Conservation (phyloP, 2,888 invertebrate genomes). For the Platycnemis pennipes region DNA sequence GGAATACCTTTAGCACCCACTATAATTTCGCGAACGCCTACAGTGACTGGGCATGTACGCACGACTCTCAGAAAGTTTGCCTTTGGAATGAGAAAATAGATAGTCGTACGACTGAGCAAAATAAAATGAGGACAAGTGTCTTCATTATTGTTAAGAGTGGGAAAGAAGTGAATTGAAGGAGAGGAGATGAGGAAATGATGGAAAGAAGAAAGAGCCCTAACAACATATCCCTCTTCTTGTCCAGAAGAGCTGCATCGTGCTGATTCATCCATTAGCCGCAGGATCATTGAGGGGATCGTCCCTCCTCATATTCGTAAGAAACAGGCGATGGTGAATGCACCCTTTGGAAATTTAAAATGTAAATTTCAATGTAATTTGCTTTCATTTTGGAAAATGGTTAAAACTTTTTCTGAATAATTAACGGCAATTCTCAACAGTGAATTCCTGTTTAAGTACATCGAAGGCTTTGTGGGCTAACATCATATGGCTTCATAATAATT, state of each 20-base stretch:
- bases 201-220: not conserved
- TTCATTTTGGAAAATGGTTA: too few species aligned
- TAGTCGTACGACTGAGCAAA: not conserved
- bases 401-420: too few species aligned
- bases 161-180: not conserved
- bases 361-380: too few species aligned
- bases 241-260: not conserved
- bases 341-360: too few species aligned
- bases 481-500: too few species aligned
- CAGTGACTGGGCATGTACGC: not conserved
- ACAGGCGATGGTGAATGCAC: too few species aligned
- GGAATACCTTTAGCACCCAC: conserved; percentile 45
- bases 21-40: conserved; percentile 22
- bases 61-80: not conserved
- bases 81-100: not conserved
- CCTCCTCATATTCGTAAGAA: too few species aligned
- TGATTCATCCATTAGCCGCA: not conserved
- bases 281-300: too few species aligned
- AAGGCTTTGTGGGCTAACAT: too few species aligned
- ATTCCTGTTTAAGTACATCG: too few species aligned
- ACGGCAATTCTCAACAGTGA: too few species aligned
- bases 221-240: not conserved
- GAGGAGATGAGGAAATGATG: not conserved
- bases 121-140: conserved; percentile 23
- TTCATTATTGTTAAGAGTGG: not conserved